Base-by-base conservation (phyloP, 2,888 invertebrate genomes). In the Chrysolina haemoptera region DNA sequence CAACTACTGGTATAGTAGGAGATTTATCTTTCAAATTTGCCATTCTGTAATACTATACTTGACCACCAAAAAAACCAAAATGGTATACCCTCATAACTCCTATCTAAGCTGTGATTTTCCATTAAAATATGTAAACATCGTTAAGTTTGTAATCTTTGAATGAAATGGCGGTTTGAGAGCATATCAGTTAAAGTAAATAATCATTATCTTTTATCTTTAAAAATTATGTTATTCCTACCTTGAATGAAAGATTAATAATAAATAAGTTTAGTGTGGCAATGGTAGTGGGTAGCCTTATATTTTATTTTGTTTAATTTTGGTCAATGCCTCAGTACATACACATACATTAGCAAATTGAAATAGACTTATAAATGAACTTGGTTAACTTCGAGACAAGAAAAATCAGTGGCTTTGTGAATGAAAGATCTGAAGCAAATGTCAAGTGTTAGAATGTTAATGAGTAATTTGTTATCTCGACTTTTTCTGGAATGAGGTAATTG, bases 1-100 rank as follows among this genome's bases (percentile, higher is more conserved):
- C 83, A 62, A 87, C 78, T 16, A 76, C 70, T 5, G 87, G 87
- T 18, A 87, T 80, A 59, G 75, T 76, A 6, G 87, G 87, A 43
- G 87, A 87, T 68, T 71, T 66, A 77, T 87, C 85, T 79, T 84
- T 84, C 68, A 62, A 68, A 55, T 48, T 62, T 40, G 67, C 70
- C 81, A 82, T 80, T 53, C 55, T 78, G 16, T 14, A 43, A 14
- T 43, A 50, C 2, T 50, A 50, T 18, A n/a, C n/a, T 50, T 50
- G 18, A 50, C 2, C 18, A 18, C 5, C n/a, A 50, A 43, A 43
- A 4, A 14, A 14, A 59, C 27, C 35, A 59, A 59, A 59, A 22
- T 59, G 20, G 53, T 53, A 53, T 20, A 53, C 35, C 8, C 59
- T 9, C 8, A 27, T n/a, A 16, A 27, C 59, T 35, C 8, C 6